Conservation (phyloP, 2,797 vertebrate species). For the Muscicapa striata region DNA sequence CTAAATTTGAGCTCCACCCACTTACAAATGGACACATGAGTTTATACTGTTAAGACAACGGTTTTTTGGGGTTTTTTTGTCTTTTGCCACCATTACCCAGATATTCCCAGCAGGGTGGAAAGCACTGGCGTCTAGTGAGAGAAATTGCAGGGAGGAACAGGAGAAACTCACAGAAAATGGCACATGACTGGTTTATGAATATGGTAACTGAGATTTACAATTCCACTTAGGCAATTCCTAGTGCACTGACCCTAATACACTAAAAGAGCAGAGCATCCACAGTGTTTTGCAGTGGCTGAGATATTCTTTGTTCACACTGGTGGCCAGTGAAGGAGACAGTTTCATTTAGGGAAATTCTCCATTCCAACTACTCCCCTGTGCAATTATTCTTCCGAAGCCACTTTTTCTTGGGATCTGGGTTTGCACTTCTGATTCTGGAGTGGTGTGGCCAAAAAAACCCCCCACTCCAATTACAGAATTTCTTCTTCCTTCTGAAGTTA, state of each 20-base stretch:
- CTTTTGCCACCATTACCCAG: neutral
- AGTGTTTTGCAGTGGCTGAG: neutral
- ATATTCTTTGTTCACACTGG: neutral
- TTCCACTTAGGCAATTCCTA: neutral
- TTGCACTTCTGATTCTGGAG: neutral
- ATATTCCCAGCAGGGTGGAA: neutral
- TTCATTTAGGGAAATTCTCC: neutral
- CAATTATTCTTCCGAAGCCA: neutral
- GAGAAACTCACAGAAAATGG: neutral
- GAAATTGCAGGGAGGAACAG: neutral
- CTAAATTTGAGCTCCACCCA: neutral
- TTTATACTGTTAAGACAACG: neutral
- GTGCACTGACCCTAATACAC: neutral
- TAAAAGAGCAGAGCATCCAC: neutral
- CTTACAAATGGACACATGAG: neutral
- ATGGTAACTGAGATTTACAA: neutral
- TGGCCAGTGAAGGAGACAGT: neutral
- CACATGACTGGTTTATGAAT: neutral
- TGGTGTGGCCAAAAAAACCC: neutral
- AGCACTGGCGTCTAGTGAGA: neutral
- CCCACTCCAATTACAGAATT: fast-evolving
- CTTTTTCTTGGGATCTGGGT: neutral
- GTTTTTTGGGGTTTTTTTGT: no score
- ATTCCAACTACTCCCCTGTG: neutral
- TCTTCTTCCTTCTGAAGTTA: neutral